Evolutionary conservation across 2,888 invertebrate species (phyloP).

Genomic region (Agriotes lineatus): DNA sequence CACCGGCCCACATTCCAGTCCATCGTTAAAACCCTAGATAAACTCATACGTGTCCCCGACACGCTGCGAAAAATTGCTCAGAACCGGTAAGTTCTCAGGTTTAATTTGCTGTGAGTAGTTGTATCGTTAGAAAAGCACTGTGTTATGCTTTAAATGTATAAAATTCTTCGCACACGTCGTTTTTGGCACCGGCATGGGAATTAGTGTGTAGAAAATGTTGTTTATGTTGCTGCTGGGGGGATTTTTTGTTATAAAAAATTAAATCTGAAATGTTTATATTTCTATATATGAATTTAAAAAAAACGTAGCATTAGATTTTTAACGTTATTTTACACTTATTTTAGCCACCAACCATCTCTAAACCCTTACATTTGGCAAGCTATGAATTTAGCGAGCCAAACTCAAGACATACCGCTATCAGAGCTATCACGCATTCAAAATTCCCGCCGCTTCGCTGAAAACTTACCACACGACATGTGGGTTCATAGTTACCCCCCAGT

Average conservation of each 20-base stretch:
- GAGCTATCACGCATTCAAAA: slow-evolving; percentile 54
- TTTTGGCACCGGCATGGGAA: not conserved
- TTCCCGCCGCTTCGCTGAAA: not conserved
- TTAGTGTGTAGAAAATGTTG: too few relatives aligned
- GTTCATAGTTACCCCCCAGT: not conserved
- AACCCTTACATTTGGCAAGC: slow-evolving; percentile 62
- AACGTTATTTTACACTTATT: slow-evolving; percentile 48
- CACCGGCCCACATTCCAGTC: slow-evolving; percentile 95
- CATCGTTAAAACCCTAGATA: slow-evolving; percentile 95
- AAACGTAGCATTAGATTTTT: too few relatives aligned
- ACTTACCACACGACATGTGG: not conserved
- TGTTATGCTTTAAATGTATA: not conserved
- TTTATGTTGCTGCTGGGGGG: too few relatives aligned
- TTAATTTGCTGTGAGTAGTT: too few relatives aligned
- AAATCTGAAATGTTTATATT: too few relatives aligned
- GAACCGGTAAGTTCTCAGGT: slow-evolving; percentile 80
- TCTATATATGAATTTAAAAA: too few relatives aligned
- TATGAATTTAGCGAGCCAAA: slow-evolving; percentile 47
- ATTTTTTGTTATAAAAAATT: too few relatives aligned
- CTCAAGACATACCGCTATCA: slow-evolving; percentile 56
- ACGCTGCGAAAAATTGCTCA: slow-evolving; percentile 90
- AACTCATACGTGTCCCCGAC: slow-evolving; percentile 92
- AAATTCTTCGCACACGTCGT: not conserved
- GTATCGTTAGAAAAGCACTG: not conserved
- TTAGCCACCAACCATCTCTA: slow-evolving; percentile 62